phyloP scores from a whole-genome alignment of 2,797 vertebrate genomes.

The Cryptoblepharus egeriae region DNA sequence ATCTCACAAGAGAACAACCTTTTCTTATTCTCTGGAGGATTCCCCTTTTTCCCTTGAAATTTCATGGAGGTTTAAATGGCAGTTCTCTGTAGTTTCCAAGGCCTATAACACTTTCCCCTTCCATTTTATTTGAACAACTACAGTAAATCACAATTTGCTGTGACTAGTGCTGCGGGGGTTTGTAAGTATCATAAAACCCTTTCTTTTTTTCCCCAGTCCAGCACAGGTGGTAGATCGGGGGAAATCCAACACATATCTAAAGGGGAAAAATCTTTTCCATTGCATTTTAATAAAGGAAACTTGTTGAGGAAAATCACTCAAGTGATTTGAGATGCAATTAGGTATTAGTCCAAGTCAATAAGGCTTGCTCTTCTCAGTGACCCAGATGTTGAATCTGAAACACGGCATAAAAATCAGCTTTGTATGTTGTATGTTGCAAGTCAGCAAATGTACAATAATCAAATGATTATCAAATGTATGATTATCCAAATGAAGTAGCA shows the following conservation, averaged over 20 bases:
- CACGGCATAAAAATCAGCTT: slow-evolving; percentile 40
- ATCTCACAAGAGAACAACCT: slow-evolving; percentile 14
- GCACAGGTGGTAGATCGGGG: slow-evolving; percentile 43
- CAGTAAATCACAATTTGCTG: slow-evolving; percentile 50
- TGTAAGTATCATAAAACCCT: slow-evolving; percentile 50
- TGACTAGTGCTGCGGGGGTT: slow-evolving; percentile 42
- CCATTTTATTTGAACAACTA: slow-evolving; percentile 54
- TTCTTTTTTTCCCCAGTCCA: slow-evolving; percentile 37
- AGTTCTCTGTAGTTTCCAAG: slow-evolving; percentile 57
- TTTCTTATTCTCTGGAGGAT: slow-evolving; percentile 42
- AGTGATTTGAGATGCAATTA: slow-evolving; percentile 58
- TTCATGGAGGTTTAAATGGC: slow-evolving; percentile 44
- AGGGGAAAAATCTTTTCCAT: background rate
- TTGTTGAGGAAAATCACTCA: slow-evolving; percentile 47
- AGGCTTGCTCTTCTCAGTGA: slow-evolving; percentile 43
- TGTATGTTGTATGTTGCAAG: slow-evolving; percentile 31
- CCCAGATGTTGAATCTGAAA: slow-evolving; percentile 49
- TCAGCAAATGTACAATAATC: no score
- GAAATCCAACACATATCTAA: slow-evolving; percentile 50
- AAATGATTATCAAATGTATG: no score
- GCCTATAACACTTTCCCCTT: slow-evolving; percentile 43
- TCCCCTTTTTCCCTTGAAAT: slow-evolving; percentile 46
- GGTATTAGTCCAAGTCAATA: slow-evolving; percentile 59
- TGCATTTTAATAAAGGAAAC: slow-evolving; percentile 50
- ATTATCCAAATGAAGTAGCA: slow-evolving; percentile 32